Evolutionary conservation across 2,888 invertebrate species (phyloP).

Genomic region (Athalia circularis): DNA sequence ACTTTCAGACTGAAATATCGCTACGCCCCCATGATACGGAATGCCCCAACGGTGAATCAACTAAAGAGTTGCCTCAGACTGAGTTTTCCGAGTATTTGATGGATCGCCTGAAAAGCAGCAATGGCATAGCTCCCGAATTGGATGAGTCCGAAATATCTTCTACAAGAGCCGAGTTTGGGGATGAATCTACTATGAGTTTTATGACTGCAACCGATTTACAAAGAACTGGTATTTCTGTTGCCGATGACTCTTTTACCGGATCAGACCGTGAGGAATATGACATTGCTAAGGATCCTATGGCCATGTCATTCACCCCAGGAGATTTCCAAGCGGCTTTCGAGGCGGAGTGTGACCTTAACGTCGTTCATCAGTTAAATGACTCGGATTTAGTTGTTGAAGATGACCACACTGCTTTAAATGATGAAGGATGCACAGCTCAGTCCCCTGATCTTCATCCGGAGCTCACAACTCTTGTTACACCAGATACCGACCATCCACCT

Average conservation of each 20-base stretch:
- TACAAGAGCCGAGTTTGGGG: slow-evolving; percentile 76
- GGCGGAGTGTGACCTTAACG: slow-evolving; percentile 51
- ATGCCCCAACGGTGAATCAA: slow-evolving; percentile 73
- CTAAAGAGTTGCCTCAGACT: slow-evolving; percentile 61
- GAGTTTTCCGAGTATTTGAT: slow-evolving; percentile 51
- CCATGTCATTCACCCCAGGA: slow-evolving; percentile 67
- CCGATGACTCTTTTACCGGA: slow-evolving; percentile 63
- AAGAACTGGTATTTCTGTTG: slow-evolving; percentile 61
- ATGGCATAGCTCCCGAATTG: slow-evolving; percentile 70
- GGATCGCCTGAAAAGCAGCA: slow-evolving; percentile 44
- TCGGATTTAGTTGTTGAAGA: slow-evolving; percentile 71
- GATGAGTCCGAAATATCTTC: slow-evolving; percentile 76
- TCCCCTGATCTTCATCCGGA: slow-evolving; percentile 51
- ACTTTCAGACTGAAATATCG: slow-evolving; percentile 81
- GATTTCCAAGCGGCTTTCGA: slow-evolving; percentile 65
- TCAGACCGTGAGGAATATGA: slow-evolving; percentile 60
- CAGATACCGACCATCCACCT: slow-evolving; percentile 47
- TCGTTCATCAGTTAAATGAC: slow-evolving; percentile 55
- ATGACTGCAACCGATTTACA: slow-evolving; percentile 62
- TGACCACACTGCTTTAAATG: slow-evolving; percentile 41
- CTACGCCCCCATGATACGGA: slow-evolving; percentile 79
- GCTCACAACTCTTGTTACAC: slow-evolving; percentile 43
- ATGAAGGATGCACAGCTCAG: slow-evolving; percentile 43
- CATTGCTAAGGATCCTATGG: slow-evolving; percentile 66
- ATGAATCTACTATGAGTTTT: slow-evolving; percentile 73